A percentile compares a stretch with the other conserved stretches of the same genome.
phyloP scores from a whole-genome alignment of 2,888 invertebrate genomes.

The Dryadula phaetusa region DNA sequence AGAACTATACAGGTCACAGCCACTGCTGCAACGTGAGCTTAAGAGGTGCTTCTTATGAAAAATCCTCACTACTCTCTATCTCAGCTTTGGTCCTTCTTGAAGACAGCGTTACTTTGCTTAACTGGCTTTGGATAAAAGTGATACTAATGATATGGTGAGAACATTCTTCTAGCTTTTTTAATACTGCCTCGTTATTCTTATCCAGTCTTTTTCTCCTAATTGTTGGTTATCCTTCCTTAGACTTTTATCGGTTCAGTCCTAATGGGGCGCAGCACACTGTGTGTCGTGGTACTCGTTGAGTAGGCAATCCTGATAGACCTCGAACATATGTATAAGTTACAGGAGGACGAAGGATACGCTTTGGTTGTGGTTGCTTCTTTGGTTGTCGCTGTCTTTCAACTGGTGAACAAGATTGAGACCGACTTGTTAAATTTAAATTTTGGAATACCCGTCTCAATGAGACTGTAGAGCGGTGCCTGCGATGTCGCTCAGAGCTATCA shows the following conservation, averaged over 20 bases:
- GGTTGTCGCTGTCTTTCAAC: constrained; percentile 71
- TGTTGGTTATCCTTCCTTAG: constrained; percentile 44
- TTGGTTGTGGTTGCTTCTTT: constrained; percentile 87
- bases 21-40: constrained; percentile 22
- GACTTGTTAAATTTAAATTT: constrained; percentile 85
- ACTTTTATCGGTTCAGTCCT: constrained; percentile 73
- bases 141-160: constrained; percentile 78
- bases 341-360: constrained; percentile 90
- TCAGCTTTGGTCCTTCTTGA: constrained; percentile 67
- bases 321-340: constrained; percentile 92
- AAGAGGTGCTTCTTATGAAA: constrained; percentile 21
- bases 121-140: constrained; percentile 56
- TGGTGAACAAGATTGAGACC: constrained; percentile 87
- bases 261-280: constrained; percentile 64
- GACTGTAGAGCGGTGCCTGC: constrained; percentile 83
- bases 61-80: constrained; percentile 13
- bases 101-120: constrained; percentile 58
- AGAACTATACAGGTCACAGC: constrained; percentile 28
- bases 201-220: constrained; percentile 75
- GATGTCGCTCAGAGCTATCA: constrained; percentile 82
- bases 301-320: constrained; percentile 92
- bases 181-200: constrained; percentile 67
- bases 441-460: constrained; percentile 90
- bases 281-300: constrained; percentile 90
- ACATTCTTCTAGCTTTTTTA: constrained; percentile 63